Evolutionary conservation across 2,113 vertebrate genomes (phyloP), one percentile per base, ranked within the genome.

Genomic region (Petromus typicus): DNA sequence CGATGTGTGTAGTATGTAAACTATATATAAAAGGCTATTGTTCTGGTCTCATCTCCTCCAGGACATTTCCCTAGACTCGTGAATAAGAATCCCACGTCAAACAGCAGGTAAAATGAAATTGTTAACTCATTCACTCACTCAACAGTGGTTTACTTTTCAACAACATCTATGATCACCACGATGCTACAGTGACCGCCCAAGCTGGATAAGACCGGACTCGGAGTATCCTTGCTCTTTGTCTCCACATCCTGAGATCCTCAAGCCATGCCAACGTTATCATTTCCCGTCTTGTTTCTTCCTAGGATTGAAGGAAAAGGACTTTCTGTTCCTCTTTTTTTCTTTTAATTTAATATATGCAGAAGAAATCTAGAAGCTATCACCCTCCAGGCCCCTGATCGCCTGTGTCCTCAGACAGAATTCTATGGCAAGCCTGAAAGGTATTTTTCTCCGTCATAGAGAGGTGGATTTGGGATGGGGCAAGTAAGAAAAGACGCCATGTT

Each of bases 71-170:
- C 71, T 54, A 71, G 37, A 71, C 56, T 66, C 87, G 48, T 61
- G 27, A 95, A 90, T 87, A 75, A 91, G 43, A 34, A 95, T 89
- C 51, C 32, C 45, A 92, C 40, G 92, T 82, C 13, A 71, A 79
- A 87, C 54, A 90, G 59, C 13, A 87, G 0, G 78, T 32, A 69
- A 61, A 82, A 86, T 37, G 2, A 22, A 64, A 66, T 75, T 73
- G 48, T 27, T 73, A 43, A 57, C 32, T 75, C n/a, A 11, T 10
- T 84, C 25, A 2, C 78, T 81, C 32, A 12, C 18, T 82, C 18
- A 2, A 61, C 71, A 83, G 9, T 71, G 87, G 61, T 25, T 59
- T 71, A 71, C 57, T 79, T 56, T 69, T 82, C 82, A 75, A 10
- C 34, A 63, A 85, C 27, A 88, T 25, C 16, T 48, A 18, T 2